phyloP scores from a whole-genome alignment of 1,140 invertebrate genomes.

The Drosophila nigrodunni region DNA sequence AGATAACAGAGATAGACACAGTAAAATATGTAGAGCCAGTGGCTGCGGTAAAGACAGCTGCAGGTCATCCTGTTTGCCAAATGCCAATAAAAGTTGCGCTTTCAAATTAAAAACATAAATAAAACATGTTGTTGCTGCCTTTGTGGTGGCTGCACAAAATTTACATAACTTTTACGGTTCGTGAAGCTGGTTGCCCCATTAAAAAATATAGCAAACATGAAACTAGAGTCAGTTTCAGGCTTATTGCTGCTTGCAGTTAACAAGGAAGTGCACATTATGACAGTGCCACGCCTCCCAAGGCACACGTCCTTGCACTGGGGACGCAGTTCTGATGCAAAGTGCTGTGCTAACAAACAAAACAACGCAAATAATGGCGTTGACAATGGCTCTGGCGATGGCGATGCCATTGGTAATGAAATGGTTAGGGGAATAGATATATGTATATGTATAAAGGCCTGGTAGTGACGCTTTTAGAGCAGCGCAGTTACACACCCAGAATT shows the following conservation, averaged over 20 bases:
- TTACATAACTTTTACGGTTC: slow-evolving; percentile 29
- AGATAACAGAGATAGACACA: not conserved
- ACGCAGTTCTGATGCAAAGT: slow-evolving; percentile 2
- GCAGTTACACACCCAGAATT: slow-evolving; percentile 31
- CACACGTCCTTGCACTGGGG: not conserved
- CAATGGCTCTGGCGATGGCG: slow-evolving; percentile 11
- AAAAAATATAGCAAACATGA: slow-evolving; percentile 21
- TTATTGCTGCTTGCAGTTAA: slow-evolving; percentile 31
- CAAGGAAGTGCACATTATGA: slow-evolving; percentile 23
- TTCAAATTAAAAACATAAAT: slow-evolving; percentile 65
- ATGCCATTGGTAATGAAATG: not conserved
- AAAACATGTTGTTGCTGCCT: slow-evolving; percentile 50
- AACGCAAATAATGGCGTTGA: slow-evolving; percentile 27
- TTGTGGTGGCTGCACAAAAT: slow-evolving; percentile 28
- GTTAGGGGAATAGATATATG: slow-evolving; percentile 7
- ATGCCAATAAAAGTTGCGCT: slow-evolving; percentile 55
- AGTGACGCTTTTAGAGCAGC: slow-evolving; percentile 2
- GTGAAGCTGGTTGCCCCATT: not conserved
- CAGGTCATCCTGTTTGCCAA: slow-evolving; percentile 9
- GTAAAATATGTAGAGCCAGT: not conserved
- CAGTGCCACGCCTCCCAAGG: slow-evolving; percentile 12
- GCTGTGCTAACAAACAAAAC: slow-evolving; percentile 34
- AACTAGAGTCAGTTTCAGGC: slow-evolving; percentile 26
- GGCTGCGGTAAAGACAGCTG: not conserved
- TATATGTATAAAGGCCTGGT: not conserved